phyloP scores from a whole-genome alignment of 2,888 invertebrate species.

The Geophilus truncorum region DNA sequence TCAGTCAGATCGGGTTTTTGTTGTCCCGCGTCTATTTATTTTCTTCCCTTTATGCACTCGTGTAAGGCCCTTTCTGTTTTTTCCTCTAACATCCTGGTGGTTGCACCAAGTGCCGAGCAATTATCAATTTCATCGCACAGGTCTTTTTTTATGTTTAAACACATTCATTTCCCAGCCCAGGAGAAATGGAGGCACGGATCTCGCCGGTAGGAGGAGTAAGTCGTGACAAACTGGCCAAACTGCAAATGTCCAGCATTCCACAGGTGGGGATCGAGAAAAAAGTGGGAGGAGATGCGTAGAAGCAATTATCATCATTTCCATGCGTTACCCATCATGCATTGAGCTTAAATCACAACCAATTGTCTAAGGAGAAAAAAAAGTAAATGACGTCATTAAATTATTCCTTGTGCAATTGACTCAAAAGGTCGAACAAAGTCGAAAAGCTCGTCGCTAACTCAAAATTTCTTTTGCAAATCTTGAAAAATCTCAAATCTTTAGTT shows the following conservation, averaged over 20 bases:
- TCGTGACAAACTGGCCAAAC: conserved; percentile 16
- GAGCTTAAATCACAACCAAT: background rate
- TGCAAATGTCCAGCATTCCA: conserved; percentile 17
- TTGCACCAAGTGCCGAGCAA: background rate
- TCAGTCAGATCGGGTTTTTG: background rate
- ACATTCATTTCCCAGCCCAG: conserved; percentile 2
- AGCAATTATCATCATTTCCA: conserved; percentile 5
- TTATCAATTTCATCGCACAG: conserved; percentile 23
- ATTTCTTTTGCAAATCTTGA: no score
- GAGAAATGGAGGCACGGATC: conserved; percentile 25
- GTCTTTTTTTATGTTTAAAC: background rate
- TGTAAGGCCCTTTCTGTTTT: background rate
- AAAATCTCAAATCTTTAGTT: no score
- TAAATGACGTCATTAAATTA: background rate
- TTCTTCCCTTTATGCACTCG: background rate
- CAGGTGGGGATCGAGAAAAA: conserved; percentile 15
- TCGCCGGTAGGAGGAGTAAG: background rate
- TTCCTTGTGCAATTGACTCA: no score
- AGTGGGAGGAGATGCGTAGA: background rate
- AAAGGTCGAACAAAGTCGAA: no score
- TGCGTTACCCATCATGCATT: background rate
- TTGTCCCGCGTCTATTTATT: background rate
- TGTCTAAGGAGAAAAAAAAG: background rate
- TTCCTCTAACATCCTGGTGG: conserved; percentile 19
- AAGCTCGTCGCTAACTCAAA: no score